phyloP scores from a whole-genome alignment of 2,113 vertebrate species.

The Tonatia bakeri region DNA sequence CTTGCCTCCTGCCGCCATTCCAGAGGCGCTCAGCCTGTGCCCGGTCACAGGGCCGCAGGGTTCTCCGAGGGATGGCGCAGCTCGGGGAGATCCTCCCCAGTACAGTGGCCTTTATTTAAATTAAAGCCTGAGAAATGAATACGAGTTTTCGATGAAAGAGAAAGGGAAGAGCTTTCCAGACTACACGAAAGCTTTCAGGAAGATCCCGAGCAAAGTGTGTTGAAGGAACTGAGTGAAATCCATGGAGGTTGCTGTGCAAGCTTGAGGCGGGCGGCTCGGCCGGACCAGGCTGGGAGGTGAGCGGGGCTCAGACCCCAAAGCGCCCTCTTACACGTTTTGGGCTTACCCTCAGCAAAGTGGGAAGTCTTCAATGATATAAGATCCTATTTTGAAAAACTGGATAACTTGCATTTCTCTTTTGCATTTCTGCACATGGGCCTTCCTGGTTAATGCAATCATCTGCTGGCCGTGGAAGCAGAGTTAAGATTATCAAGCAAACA shows the following conservation, averaged over 20 bases:
- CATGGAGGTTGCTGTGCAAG: background rate
- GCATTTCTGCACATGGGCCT: background rate
- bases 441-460: background rate
- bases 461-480: background rate
- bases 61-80: background rate
- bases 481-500: background rate
- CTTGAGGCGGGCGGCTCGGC: background rate
- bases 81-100: background rate
- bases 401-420: constrained; percentile 37
- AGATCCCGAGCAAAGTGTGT: background rate
- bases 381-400: constrained; percentile 48
- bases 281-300: background rate
- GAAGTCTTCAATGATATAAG: constrained; percentile 61
- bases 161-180: background rate
- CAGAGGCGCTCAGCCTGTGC: background rate
- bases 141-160: background rate
- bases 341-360: constrained; percentile 63
- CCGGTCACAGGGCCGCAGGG: too few species aligned
- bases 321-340: constrained; percentile 59
- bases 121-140: background rate
- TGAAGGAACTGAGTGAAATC: background rate
- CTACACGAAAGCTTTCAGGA: background rate
- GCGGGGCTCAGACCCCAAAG: background rate
- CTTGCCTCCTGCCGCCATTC: background rate
- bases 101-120: background rate